A percentile compares a stretch with the other conserved stretches of the same genome.
phyloP scores from a whole-genome alignment of 2,797 vertebrate genomes.

The Tokudaia tokunoshimensis region DNA sequence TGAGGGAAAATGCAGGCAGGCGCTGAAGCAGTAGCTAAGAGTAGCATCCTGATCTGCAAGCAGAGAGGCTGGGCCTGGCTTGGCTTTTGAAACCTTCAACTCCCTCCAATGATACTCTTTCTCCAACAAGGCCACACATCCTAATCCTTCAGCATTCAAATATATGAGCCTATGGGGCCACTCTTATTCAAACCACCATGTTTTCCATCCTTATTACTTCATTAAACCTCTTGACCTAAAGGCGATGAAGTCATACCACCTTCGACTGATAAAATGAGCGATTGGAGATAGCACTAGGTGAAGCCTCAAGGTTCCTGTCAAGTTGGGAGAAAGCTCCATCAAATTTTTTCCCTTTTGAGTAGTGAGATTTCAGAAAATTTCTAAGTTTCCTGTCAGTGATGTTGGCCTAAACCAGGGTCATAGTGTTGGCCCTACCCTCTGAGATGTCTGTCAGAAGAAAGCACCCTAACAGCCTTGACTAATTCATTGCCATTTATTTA shows the following conservation, averaged over 20 bases:
- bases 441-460: slow-evolving; percentile 31
- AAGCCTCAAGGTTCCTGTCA: background rate
- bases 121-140: background rate
- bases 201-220: background rate
- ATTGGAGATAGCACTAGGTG: background rate
- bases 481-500: background rate
- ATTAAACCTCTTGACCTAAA: background rate
- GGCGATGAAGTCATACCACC: background rate
- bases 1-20: background rate
- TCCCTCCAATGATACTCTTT: background rate
- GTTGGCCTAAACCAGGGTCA: background rate
- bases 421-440: background rate
- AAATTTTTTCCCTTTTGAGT: slow-evolving; percentile 10
- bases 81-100: background rate
- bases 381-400: background rate
- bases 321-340: background rate
- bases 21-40: background rate
- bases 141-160: background rate
- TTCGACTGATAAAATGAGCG: slow-evolving; percentile 32
- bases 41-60: background rate
- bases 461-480: background rate
- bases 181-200: background rate
- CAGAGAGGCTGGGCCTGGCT: background rate
- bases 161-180: too few species aligned
- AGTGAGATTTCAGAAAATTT: slow-evolving; percentile 4